A percentile compares a stretch with the other conserved stretches of the same genome.
phyloP scores from a whole-genome alignment of 2,888 invertebrate genomes.

The Drosophila affinis region DNA sequence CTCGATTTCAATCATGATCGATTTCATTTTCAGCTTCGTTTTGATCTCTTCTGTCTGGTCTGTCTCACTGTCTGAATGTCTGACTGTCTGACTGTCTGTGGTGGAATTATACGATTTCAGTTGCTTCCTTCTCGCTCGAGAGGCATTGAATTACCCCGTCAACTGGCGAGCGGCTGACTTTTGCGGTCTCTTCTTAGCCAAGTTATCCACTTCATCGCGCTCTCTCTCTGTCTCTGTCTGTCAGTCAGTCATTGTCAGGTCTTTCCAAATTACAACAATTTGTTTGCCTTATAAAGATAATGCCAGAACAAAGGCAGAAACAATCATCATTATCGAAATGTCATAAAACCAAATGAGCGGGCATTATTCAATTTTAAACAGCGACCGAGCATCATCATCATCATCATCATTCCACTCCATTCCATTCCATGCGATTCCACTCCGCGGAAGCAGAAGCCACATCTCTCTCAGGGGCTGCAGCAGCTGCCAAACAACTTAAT shows the following conservation, averaged over 20 bases:
- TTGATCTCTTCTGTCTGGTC: slow-evolving; percentile 8
- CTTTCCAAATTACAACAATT: slow-evolving; percentile 75
- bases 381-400: slow-evolving; percentile 32
- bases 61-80: slow-evolving; percentile 54
- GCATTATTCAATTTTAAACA: slow-evolving; percentile 79
- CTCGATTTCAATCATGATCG: slow-evolving; percentile 80
- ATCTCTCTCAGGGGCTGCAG: slow-evolving; percentile 29
- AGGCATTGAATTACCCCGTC: slow-evolving; percentile 72
- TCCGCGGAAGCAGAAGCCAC: slow-evolving; percentile 30
- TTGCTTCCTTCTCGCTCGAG: neutral
- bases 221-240: slow-evolving; percentile 16
- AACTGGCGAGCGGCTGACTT: slow-evolving; percentile 57
- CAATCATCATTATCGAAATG: slow-evolving; percentile 81
- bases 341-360: slow-evolving; percentile 79
- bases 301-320: slow-evolving; percentile 70
- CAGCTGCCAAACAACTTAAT: slow-evolving; percentile 79
- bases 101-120: slow-evolving; percentile 78
- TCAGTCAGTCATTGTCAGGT: slow-evolving; percentile 54
- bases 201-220: slow-evolving; percentile 7
- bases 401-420: slow-evolving; percentile 6
- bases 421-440: neutral
- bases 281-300: slow-evolving; percentile 79
- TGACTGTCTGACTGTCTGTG: slow-evolving; percentile 55
- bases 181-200: slow-evolving; percentile 49
- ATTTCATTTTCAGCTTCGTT: slow-evolving; percentile 66